phyloP scores from a whole-genome alignment of 2,888 invertebrate genomes.

The Eilema sororculum region DNA sequence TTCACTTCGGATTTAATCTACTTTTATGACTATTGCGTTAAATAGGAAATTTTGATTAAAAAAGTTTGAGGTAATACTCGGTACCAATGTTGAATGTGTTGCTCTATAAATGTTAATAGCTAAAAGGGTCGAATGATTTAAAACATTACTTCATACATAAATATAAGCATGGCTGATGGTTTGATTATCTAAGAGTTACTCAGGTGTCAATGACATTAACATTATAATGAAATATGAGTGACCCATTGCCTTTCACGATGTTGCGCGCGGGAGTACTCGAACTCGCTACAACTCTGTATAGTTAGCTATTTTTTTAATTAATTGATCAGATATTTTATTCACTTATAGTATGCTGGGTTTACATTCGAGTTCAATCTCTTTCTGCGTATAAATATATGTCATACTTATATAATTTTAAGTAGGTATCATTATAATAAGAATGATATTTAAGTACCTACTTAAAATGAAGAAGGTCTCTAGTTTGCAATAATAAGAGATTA shows the following conservation, averaged over 20 bases:
- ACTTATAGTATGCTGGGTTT: background rate
- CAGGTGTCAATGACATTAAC: conserved; percentile 55
- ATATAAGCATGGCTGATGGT: conserved; percentile 17
- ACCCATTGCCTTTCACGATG: conserved; percentile 55
- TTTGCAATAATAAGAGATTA: background rate
- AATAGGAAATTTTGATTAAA: too few relatives aligned
- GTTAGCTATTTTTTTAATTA: background rate
- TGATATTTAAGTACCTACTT: too few relatives aligned
- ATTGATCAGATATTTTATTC: background rate
- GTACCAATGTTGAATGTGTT: conserved; percentile 12
- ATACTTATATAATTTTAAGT: background rate
- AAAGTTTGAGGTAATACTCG: background rate
- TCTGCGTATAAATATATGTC: background rate
- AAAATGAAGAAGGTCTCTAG: too few relatives aligned
- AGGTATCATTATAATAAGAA: background rate
- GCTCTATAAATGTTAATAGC: conserved; percentile 25
- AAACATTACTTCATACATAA: conserved; percentile 36
- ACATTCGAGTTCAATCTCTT: background rate
- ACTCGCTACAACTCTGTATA: background rate
- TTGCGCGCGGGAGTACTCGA: conserved; percentile 29
- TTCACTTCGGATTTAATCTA: too few relatives aligned
- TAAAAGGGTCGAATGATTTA: conserved; percentile 43
- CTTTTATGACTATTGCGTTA: too few relatives aligned
- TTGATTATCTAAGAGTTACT: conserved; percentile 46
- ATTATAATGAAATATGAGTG: conserved; percentile 49